Base-by-base conservation (phyloP, 2,113 vertebrate genomes). In the Paracyprichromis sp. region DNA sequence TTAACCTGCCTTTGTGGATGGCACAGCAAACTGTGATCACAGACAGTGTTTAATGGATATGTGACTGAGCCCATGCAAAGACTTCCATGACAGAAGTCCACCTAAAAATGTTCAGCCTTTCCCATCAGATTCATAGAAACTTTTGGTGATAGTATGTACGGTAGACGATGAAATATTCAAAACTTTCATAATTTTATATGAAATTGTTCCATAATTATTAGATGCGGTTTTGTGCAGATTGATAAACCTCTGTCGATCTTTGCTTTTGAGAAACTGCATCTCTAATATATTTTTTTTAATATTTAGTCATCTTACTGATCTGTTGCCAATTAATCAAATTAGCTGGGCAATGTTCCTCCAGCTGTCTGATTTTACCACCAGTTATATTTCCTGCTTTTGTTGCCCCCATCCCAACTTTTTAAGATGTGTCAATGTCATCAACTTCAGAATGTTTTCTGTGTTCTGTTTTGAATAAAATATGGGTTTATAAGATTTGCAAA, bases 241-340 rank as follows among this genome's bases (percentile, higher is more conserved):
- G 66, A 43, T 43, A 24, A 24, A 71, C 5, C 8, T 43, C n/a
- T 7, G 38, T 71, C 5, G 2, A 26, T 45, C 21, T 71, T 71
- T 71, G 38, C 8, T 45, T 40, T 73, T 73, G 66, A 73, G 38
- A 73, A 73, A 73, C 13, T 43, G 66, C n/a, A 71, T 71, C 8
- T 45, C 4, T 26, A 26, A 73, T 43, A 26, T 71, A 10, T 10
- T 1, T 4, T 14, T 63, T 8, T 16, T 2, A 24, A 24, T 16
- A 43, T 14, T 24, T 24, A 14, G 21, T 71, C 38, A 43, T 71
- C 38, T 71, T 71, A 2, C 40, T 11, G 24, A 73, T 26, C 14
- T 47, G 40, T 29, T 73, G 40, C 40, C 69, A 45, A 9, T 45
- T 76, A 76, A 47, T 26, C 40, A 29, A 47, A 76, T 29, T 47